A percentile compares a stretch with the other conserved stretches of the same genome.
Conservation (phyloP, 2,888 invertebrate species). For the Micoletzkya japonica region DNA sequence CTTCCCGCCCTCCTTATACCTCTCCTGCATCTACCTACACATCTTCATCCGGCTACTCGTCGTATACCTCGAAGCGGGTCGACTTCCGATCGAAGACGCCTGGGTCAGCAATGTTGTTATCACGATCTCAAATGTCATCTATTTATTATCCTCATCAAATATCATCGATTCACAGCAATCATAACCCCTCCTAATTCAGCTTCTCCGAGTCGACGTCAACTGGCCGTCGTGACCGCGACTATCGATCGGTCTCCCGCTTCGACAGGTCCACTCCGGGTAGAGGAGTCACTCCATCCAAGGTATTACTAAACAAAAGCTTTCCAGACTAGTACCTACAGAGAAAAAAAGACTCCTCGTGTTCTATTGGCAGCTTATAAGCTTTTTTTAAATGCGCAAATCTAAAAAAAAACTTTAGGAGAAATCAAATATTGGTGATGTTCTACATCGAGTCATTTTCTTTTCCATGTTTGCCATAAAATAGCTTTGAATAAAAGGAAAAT, state of each 20-base stretch:
- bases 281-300: constrained; percentile 4
- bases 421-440: background rate
- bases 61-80: constrained; percentile 17
- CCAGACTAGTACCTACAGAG: too few relatives aligned
- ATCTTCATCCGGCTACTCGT: background rate
- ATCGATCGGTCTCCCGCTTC: constrained; percentile 27
- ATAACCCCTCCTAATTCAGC: background rate
- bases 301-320: background rate
- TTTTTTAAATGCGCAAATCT: background rate
- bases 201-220: constrained; percentile 13
- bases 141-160: background rate
- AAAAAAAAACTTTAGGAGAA: too few relatives aligned
- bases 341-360: background rate
- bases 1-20: constrained; percentile 24
- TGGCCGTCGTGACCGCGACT: constrained; percentile 18
- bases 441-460: background rate
- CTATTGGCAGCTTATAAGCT: background rate
- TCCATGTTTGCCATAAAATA: background rate
- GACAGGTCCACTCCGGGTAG: constrained; percentile 18
- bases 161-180: background rate
- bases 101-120: constrained; percentile 2
- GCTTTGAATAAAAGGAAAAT: background rate
- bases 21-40: constrained; percentile 1
- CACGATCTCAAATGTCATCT: background rate
- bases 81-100: constrained; percentile 25